phyloP scores from a whole-genome alignment of 1,140 invertebrate species.

The Drosophila ercepeae region DNA sequence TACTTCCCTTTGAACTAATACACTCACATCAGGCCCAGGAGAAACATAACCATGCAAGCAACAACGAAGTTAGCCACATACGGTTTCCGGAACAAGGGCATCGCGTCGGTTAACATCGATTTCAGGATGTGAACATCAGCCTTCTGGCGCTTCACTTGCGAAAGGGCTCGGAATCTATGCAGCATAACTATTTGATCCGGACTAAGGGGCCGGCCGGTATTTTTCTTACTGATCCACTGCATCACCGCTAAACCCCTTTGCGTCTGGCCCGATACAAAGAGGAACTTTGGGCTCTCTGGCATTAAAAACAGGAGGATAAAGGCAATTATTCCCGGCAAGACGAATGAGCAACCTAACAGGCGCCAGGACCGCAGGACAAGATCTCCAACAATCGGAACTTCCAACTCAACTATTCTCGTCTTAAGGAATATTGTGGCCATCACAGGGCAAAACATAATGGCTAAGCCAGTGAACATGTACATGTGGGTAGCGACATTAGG shows the following conservation, averaged over 20 bases:
- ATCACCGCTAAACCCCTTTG: slow-evolving; percentile 33
- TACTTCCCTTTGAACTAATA: too few relatives aligned
- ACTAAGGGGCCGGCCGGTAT: slow-evolving; percentile 40
- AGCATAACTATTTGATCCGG: slow-evolving; percentile 40
- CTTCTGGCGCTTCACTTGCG: slow-evolving; percentile 1
- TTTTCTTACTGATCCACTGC: slow-evolving; percentile 53
- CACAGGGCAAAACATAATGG: slow-evolving; percentile 55
- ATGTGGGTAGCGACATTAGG: slow-evolving; percentile 45
- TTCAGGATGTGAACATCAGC: slow-evolving; percentile 16
- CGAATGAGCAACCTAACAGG: slow-evolving; percentile 34
- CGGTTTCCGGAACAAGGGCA: slow-evolving; percentile 59
- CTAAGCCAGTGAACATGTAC: slow-evolving; percentile 68
- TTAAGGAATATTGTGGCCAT: slow-evolving; percentile 34
- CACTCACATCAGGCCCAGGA: slow-evolving; percentile 56
- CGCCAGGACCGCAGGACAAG: slow-evolving; percentile 53
- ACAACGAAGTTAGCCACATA: slow-evolving; percentile 33
- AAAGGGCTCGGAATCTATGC: slow-evolving; percentile 15
- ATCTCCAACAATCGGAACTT: slow-evolving; percentile 9
- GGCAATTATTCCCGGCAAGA: slow-evolving; percentile 50
- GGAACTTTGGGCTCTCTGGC: slow-evolving; percentile 67
- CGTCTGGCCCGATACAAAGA: slow-evolving; percentile 50
- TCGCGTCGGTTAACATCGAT: slow-evolving; percentile 51
- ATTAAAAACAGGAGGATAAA: slow-evolving; percentile 45
- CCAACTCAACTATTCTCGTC: slow-evolving; percentile 34
- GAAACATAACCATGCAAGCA: slow-evolving; percentile 59